phyloP scores from a whole-genome alignment of 2,888 invertebrate genomes.

The Sphaeridia pumilis region DNA sequence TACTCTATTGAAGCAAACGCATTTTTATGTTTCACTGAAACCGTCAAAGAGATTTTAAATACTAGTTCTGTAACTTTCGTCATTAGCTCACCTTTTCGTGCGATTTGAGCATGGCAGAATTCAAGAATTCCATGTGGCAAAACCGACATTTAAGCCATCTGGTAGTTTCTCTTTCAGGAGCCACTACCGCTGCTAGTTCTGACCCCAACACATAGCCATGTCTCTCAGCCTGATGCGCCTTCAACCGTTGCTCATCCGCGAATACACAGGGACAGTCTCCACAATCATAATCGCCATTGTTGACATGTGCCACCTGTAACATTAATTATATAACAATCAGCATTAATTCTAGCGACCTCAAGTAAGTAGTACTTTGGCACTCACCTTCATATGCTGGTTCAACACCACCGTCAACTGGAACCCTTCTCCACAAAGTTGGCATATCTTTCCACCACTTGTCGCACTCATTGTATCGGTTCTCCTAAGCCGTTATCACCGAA shows the following conservation, averaged over 20 bases:
- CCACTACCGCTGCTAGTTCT: neutral
- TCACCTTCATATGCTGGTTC: neutral
- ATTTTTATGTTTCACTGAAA: neutral
- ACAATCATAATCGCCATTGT: constrained; percentile 8
- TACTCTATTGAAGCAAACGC: constrained; percentile 2
- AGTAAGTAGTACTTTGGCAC: neutral
- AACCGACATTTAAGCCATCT: constrained; percentile 4
- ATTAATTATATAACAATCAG: neutral
- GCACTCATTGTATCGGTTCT: too few species aligned
- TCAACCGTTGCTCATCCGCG: neutral
- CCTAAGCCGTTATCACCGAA: too few species aligned
- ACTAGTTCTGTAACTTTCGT: neutral
- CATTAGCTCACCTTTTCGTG: constrained; percentile 10
- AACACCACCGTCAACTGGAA: too few species aligned
- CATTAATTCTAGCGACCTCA: neutral
- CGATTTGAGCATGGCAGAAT: neutral
- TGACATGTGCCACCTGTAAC: constrained; percentile 9
- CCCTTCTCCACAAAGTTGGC: too few species aligned
- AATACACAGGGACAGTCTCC: constrained; percentile 13
- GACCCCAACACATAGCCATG: constrained; percentile 4
- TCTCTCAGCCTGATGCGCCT: constrained; percentile 4
- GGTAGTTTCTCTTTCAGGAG: neutral
- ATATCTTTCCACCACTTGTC: too few species aligned
- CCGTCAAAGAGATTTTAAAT: neutral
- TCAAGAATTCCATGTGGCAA: constrained; percentile 9